Evolutionary conservation across 2,113 vertebrate genomes (phyloP).

Genomic region (Apteryx owenii): DNA sequence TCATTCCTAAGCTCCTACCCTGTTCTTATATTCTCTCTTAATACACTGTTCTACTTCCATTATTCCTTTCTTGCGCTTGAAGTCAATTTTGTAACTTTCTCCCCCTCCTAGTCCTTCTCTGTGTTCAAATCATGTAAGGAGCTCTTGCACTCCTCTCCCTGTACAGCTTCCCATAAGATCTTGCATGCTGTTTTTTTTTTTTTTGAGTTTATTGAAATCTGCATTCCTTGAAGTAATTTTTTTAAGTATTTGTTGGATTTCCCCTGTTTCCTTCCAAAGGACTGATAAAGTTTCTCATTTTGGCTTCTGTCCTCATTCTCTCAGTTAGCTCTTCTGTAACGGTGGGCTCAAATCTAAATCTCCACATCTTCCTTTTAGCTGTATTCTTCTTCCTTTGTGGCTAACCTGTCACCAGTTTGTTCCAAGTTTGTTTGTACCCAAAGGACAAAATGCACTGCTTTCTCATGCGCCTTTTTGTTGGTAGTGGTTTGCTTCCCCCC

Average conservation of each 20-base stretch:
- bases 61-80: background rate
- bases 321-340: background rate
- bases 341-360: background rate
- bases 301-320: background rate
- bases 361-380: background rate
- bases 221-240: background rate
- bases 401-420: background rate
- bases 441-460: background rate
- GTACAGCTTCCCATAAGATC: background rate
- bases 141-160: background rate
- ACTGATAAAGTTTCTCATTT: background rate
- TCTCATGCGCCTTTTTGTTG: background rate
- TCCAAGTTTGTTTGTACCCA: background rate
- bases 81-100: background rate
- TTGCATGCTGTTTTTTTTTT: background rate
- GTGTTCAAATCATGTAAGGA: background rate
- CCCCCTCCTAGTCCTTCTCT: background rate
- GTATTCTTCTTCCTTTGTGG: background rate
- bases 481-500: background rate
- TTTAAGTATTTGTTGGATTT: background rate
- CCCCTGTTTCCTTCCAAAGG: background rate
- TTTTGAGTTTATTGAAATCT: background rate
- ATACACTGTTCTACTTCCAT: background rate
- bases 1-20: background rate
- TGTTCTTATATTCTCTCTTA: background rate